Evolutionary conservation across 2,797 vertebrate species (phyloP), one percentile per base, ranked within the genome.

Genomic region (Rhinogobio ventralis): DNA sequence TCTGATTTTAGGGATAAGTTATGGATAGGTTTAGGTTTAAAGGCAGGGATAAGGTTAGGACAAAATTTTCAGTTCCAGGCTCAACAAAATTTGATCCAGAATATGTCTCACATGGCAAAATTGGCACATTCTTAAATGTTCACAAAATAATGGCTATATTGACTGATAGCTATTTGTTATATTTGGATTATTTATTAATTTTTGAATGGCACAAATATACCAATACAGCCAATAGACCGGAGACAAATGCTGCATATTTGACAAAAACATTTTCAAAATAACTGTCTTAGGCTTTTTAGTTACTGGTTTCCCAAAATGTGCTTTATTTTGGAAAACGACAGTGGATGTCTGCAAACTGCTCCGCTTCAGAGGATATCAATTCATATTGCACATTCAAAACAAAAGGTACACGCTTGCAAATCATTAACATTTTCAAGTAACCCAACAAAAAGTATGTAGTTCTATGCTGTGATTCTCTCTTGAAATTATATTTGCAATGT

Each of bases 241-340:
- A 83, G 60, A 42, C 73, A 76, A 51, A 76, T n/a, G 49, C 64
- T 78, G 49, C 45, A 42, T 75, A 23, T 78, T 42, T 81, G 15
- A 75, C 57, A 73, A 76, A 62, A 80, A 45, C 45, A 80, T n/a
- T 42, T 39, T 39, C 53, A 84, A 82, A 87, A 89, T 72, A 89
- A 86, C 71, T n/a, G 62, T 51, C 73, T 71, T 67, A 85, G 78
- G 76, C 74, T 69, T 84, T 78, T 78, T 55, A 85, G 51, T 66
- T 79, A 76, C 79, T 79, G 36, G 89, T 90, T 92, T 94, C 89
- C 92, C 92, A 93, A 94, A 95, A 93, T 90, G 86, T 28, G 45
- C 73, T 92, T 95, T 94, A 93, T 93, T 95, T 95, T 92, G 91
- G 92, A 91, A 94, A 94, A 93, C 92, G 87, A 88, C 78, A 87